Evolutionary conservation across 1,140 invertebrate genomes (phyloP).

Genomic region (Gonioctena quinquepunctata): DNA sequence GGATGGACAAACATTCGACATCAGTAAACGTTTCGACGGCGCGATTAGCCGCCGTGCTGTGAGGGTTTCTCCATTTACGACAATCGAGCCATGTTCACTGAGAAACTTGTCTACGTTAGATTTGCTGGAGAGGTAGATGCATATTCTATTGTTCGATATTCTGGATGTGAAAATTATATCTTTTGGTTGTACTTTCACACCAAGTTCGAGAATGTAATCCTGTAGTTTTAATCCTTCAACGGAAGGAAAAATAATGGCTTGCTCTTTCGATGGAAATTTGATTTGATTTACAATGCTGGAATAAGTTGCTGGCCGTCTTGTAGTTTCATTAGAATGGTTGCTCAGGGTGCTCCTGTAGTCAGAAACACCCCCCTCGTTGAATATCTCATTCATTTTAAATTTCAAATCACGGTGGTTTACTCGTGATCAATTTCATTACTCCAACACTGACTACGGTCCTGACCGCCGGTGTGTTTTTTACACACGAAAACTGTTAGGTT

Average conservation of each 20-base stretch:
- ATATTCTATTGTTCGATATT: constrained; percentile 18
- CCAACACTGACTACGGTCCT: neutral
- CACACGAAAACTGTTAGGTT: neutral
- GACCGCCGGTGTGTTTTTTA: neutral
- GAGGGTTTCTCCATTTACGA: neutral
- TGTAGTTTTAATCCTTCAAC: constrained; percentile 4
- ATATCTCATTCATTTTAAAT: neutral
- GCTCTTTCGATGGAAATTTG: constrained; percentile 8
- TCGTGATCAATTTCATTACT: neutral
- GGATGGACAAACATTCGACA: constrained; percentile 9
- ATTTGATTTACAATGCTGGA: neutral
- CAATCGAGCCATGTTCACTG: neutral
- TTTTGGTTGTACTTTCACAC: constrained; percentile 10
- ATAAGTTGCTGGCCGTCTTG: neutral
- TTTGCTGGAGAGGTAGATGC: constrained; percentile 14
- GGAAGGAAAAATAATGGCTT: constrained; percentile 8
- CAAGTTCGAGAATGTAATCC: neutral
- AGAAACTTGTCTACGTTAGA: constrained; percentile 4
- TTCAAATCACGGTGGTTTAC: neutral
- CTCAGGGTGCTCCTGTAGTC: neutral
- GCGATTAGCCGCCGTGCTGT: constrained; percentile 3
- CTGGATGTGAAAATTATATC: constrained; percentile 7
- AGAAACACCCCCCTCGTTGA: neutral
- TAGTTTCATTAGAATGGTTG: neutral
- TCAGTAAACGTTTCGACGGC: constrained; percentile 1